Base-by-base conservation (phyloP, 2,113 vertebrate species). In the Macquaria ambigua region DNA sequence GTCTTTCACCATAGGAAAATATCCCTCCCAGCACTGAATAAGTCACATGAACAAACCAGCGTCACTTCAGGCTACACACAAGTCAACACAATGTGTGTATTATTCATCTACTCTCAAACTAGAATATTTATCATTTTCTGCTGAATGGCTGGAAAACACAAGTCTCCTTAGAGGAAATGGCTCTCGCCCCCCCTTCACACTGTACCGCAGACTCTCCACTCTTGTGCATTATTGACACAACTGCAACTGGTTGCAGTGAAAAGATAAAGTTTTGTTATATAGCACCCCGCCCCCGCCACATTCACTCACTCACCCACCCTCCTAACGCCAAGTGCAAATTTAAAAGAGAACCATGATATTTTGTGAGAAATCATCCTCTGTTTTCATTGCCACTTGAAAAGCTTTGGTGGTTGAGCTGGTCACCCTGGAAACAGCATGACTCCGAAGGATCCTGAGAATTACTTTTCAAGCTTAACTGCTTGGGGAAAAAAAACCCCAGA, bases 241-340 rank as follows among this genome's bases (percentile, higher is more conserved):
- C 93, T 94, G 92, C 93, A 94, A 90, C 93, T 93, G 93, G 93
- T 95, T 94, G 93, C 93, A 92, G 93, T 81, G 80, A 76, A 83
- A 87, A 16, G 39, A 69, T 34, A 58, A 25, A 21, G 41, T 85
- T 85, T 87, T 87, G 63, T 87, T 74, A n/a, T 84, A 77, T 72
- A 72, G 64, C 68, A 74, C 76, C 68, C 63, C 41, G 4, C 21
- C 63, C 71, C 59, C 41, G 2, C 59, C 74, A 71, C 82, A 58
- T 34, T 37, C 52, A 76, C 66, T 31, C 78, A 21, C 50, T 46
- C 67, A 7, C 43, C 34, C 67, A 8, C 50, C 73, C 43, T 55
- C 61, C 64, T 41, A 48, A 89, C 68, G 59, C 81, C 68, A 61
- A 92, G 89, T 78, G 83, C 74, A 88, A 81, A 80, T 61, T 80